phyloP scores from a whole-genome alignment of 2,113 vertebrate genomes.

The Crotalus horridus region DNA sequence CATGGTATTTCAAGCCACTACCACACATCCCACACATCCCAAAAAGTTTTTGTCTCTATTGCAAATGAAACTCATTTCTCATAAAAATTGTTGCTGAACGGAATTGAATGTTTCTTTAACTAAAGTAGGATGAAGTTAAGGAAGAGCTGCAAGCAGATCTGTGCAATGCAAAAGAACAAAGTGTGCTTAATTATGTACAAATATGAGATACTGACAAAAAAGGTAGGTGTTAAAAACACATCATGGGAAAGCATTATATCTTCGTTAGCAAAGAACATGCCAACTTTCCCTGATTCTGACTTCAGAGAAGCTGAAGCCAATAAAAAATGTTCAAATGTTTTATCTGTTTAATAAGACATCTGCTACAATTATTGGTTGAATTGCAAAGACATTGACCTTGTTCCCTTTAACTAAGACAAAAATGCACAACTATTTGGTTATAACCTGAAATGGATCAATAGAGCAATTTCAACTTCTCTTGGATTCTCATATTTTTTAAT shows the following conservation, averaged over 20 bases:
- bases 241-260: not conserved
- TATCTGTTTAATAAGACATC: not conserved
- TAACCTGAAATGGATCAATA: not conserved
- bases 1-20: not conserved
- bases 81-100: not conserved
- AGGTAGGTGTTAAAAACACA: not conserved
- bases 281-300: not conserved
- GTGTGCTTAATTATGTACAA: not conserved
- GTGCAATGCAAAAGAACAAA: not conserved
- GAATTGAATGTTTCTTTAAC: not conserved
- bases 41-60: not conserved
- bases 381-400: not conserved
- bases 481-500: not conserved
- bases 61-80: not conserved
- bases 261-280: not conserved
- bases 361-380: not conserved
- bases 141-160: not conserved
- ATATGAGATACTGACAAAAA: not conserved
- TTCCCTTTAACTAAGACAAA: not conserved
- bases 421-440: not conserved
- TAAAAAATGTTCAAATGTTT: not conserved
- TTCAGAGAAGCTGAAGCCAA: conserved; percentile 4
- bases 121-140: not conserved
- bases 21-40: not conserved
- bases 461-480: not conserved